Percentiles rank a stretch among this genome's conserved stretches.
Conservation (phyloP, 2,797 vertebrate species). For the Zalophus californianus region DNA sequence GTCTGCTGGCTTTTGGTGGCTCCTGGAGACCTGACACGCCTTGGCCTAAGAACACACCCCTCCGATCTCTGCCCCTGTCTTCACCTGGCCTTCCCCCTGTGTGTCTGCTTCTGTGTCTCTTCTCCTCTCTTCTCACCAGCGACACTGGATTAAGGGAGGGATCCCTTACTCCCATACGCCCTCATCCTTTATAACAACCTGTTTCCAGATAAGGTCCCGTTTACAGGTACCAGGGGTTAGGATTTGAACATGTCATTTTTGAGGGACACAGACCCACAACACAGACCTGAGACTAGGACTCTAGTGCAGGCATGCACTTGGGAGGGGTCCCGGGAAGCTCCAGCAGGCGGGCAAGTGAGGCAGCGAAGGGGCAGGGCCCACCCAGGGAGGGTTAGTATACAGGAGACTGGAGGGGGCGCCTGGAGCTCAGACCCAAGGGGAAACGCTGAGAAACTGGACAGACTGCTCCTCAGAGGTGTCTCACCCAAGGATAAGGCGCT, state of each 20-base stretch:
- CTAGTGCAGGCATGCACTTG: neutral
- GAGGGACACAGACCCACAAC: too few relatives aligned
- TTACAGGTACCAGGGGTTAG: neutral
- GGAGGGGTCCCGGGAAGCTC: neutral
- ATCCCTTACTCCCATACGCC: neutral
- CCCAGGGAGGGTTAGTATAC: rapidly evolving
- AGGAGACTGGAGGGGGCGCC: neutral
- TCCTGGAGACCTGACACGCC: rapidly evolving
- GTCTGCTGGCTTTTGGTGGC: too few relatives aligned
- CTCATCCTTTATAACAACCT: too few relatives aligned
- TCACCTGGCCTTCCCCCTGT: neutral
- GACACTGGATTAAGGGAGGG: neutral
- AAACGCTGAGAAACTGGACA: rapidly evolving
- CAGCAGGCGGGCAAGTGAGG: neutral
- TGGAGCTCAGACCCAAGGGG: neutral
- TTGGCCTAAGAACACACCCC: rapidly evolving
- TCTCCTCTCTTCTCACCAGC: too few relatives aligned
- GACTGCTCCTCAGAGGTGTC: neutral
- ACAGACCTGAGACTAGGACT: neutral
- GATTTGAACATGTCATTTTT: neutral
- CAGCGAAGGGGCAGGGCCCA: too few relatives aligned
- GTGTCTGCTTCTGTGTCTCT: neutral
- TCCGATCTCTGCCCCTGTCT: neutral
- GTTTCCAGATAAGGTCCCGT: neutral
- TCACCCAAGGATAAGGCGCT: neutral